A percentile compares a stretch with the other conserved stretches of the same genome.
Evolutionary conservation across 2,113 vertebrate species (phyloP).

Genomic region (Labeo catla): DNA sequence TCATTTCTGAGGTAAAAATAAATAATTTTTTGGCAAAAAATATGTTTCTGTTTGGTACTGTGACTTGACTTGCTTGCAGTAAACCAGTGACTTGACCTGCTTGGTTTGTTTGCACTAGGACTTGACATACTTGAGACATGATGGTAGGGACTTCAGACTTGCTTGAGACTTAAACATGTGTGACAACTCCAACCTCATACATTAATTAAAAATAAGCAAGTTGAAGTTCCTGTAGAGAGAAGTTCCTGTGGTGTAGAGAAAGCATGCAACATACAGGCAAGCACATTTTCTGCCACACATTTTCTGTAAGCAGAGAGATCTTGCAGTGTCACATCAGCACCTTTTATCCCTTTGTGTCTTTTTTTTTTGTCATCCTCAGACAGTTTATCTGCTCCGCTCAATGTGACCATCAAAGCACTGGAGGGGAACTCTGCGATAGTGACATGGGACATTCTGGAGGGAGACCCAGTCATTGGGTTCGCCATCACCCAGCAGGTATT

Average conservation of each 20-base stretch:
- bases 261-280: background rate
- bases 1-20: no score
- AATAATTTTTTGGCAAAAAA: no score
- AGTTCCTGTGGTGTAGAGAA: no score
- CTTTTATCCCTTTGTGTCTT: background rate
- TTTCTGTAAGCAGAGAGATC: background rate
- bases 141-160: no score
- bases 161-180: no score
- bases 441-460: constrained; percentile 94
- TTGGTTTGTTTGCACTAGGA: no score
- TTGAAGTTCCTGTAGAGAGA: no score
- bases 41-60: no score
- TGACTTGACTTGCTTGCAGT: no score
- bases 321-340: background rate
- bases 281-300: background rate
- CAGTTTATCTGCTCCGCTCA: constrained; percentile 90
- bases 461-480: constrained; percentile 95
- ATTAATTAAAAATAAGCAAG: background rate
- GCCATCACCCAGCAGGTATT: constrained; percentile 95
- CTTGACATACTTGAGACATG: no score
- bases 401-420: constrained; percentile 92
- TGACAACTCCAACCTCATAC: background rate
- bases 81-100: no score
- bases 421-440: constrained; percentile 93
- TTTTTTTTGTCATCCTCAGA: constrained; percentile 73